Evolutionary conservation across 2,888 invertebrate species (phyloP).

Genomic region (Mythimna ferrago): DNA sequence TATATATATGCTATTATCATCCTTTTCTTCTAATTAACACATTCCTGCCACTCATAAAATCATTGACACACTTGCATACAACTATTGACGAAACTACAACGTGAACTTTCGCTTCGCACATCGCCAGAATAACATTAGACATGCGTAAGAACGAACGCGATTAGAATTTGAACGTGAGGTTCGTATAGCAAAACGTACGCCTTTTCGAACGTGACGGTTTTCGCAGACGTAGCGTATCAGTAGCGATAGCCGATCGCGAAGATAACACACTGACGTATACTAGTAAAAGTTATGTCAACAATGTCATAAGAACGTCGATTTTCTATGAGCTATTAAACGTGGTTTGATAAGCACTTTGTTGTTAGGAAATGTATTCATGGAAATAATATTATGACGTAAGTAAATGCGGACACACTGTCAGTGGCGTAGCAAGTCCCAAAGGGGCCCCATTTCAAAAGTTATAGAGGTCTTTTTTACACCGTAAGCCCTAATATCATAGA

Average conservation of each 20-base stretch:
- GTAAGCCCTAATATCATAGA: too few species aligned
- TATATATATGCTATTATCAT: too few species aligned
- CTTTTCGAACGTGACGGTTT: conserved; percentile 51
- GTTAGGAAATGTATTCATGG: neutral
- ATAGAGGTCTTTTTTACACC: too few species aligned
- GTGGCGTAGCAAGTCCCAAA: too few species aligned
- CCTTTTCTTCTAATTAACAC: conserved; percentile 4
- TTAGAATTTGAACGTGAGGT: conserved; percentile 52
- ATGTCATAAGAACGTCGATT: conserved; percentile 20
- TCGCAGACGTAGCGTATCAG: conserved; percentile 37
- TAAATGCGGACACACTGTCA: neutral
- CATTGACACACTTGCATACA: conserved; percentile 44
- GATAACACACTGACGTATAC: conserved; percentile 38
- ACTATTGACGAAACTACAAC: conserved; percentile 44
- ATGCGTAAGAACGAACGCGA: conserved; percentile 34
- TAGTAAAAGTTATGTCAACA: conserved; percentile 46
- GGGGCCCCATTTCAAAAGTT: too few species aligned
- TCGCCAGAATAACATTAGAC: conserved; percentile 56
- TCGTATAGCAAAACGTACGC: conserved; percentile 21
- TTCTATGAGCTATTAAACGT: conserved; percentile 22
- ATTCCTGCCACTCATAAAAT: conserved; percentile 11
- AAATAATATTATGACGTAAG: conserved; percentile 11
- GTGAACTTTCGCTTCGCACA: conserved; percentile 62
- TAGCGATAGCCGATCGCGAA: conserved; percentile 19
- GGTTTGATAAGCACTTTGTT: conserved; percentile 23